Percentiles rank a stretch among this genome's conserved stretches.
These are phyloP conservation scores for Spodoptera exigua DNA, from an alignment of 2,888 invertebrate genomes.

Conservation along the genomic window DNA sequence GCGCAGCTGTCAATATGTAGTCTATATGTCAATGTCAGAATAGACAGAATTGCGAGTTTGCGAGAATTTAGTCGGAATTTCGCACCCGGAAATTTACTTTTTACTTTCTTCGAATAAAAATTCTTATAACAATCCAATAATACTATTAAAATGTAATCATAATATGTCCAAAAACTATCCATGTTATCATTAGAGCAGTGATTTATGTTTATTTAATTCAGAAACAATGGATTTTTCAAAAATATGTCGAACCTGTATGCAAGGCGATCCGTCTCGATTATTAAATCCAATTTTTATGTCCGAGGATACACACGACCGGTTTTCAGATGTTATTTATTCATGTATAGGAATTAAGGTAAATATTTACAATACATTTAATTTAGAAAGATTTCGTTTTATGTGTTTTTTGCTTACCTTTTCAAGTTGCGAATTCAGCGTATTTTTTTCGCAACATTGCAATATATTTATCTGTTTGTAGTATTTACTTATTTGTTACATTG, in stretches of 20 bases:
- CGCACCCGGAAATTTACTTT: too few relatives aligned
- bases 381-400: background rate
- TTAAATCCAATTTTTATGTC: constrained; percentile 28
- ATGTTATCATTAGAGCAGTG: background rate
- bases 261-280: background rate
- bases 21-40: too few relatives aligned
- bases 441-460: too few relatives aligned
- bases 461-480: too few relatives aligned
- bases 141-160: too few relatives aligned
- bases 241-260: constrained; percentile 40
- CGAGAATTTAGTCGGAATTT: too few relatives aligned
- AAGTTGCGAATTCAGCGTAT: too few relatives aligned
- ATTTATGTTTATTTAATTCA: constrained; percentile 11
- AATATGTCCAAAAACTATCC: background rate
- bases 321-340: constrained; percentile 18
- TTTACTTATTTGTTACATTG: too few relatives aligned
- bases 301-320: constrained; percentile 15
- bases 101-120: too few relatives aligned
- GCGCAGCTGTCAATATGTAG: too few relatives aligned
- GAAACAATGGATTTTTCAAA: constrained; percentile 39
- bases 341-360: constrained; percentile 40
- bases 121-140: background rate
- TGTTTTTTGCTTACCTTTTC: background rate
- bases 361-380: background rate
- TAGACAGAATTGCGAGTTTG: too few relatives aligned